Base-by-base conservation (phyloP, 1,140 invertebrate species). In the Drosophila murphyi region DNA sequence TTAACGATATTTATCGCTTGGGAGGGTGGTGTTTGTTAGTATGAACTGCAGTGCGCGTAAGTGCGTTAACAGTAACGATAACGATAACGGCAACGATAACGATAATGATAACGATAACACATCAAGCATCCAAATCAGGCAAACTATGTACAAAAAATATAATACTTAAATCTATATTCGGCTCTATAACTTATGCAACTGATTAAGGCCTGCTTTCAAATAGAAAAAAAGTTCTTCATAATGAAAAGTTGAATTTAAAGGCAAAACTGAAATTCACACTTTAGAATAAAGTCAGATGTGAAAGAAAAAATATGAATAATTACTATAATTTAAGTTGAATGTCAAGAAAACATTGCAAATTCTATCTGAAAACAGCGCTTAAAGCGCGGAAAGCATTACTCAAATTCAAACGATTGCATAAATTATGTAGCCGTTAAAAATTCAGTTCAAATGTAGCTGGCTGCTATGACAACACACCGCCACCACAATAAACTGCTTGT, bases 11-110 rank as follows among this genome's bases (percentile, higher is more conserved):
- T 73, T 71, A 69, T 86, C 85, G 81, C 76, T 85, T 92, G 90
- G 90, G 90, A 92, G 90, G 90, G 87, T 92, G 90, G 90, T 89
- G 90, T 92, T 92, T 92, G 90, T 92, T 92, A 92, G 90, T 92
- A 90, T 86, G 90, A 92, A 90, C 83, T 86, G 81, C 77, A 78
- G 90, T 92, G 90, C 87, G 82, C 71, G 74, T 86, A 74, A 34
- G 90, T 92, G 90, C 90, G 72, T 89, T 90, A 88, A 87, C 80
- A 63, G 43, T 74, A 82, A 88, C 72, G 43, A 45, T 56, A 77
- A 67, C 52, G 52, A 67, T 29, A 54, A 78, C 59, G 39, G 20
- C 20, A 78, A 82, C 55, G 54, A 8, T n/a, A 62, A 52, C 70
- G n/a, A 12, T 12, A 12, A 12, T 12, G 47, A 69, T 80, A 87